Evolutionary conservation across 2,113 vertebrate species (phyloP).

Genomic region (Oxyura jamaicensis): DNA sequence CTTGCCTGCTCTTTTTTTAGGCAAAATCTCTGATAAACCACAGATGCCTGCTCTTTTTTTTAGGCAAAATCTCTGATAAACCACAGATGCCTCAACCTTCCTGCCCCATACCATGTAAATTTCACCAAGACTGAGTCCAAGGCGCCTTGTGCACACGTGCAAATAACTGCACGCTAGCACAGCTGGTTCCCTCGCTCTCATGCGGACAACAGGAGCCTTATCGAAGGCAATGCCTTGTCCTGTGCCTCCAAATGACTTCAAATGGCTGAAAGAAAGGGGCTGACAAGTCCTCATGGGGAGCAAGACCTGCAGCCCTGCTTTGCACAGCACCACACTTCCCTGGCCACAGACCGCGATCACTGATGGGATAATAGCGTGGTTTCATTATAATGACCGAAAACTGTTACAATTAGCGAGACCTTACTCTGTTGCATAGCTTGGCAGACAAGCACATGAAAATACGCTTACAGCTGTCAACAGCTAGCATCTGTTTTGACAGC

Average conservation of each 20-base stretch:
- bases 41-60: neutral
- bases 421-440: neutral
- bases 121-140: neutral
- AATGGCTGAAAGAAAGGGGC: fast-evolving
- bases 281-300: fast-evolving
- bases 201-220: neutral
- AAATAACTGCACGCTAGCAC: neutral
- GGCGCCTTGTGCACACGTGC: fast-evolving
- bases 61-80: neutral
- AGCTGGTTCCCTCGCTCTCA: neutral
- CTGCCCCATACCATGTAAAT: fast-evolving
- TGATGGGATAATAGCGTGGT: neutral
- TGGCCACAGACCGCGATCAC: fast-evolving
- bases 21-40: neutral
- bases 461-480: neutral
- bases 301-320: fast-evolving
- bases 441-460: neutral
- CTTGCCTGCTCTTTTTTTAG: neutral
- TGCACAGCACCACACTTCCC: neutral
- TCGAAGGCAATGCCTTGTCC: neutral
- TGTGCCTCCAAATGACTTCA: fast-evolving
- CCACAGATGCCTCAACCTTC: neutral
- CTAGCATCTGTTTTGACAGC: neutral
- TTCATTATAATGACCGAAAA: neutral
- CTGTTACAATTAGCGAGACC: neutral